Evolutionary conservation across 1,140 invertebrate genomes (phyloP).

Genomic region (Leptonema lineaticorne): DNA sequence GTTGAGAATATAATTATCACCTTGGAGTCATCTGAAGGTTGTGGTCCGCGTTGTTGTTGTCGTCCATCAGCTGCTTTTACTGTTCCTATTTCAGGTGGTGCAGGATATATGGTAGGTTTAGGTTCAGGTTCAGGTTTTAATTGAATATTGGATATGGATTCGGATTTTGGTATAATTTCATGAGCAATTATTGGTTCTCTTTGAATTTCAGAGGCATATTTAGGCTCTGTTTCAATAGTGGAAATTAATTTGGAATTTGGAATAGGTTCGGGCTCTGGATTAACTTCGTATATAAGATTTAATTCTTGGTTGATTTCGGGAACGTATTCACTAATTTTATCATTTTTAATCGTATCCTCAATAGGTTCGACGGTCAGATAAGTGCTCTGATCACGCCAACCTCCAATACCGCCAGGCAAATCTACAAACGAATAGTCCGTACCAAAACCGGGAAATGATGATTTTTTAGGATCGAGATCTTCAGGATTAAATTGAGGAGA

Average conservation of each 20-base stretch:
- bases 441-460: not conserved
- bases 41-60: conserved; percentile 5
- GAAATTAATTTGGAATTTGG: not conserved
- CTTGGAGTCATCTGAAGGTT: conserved; percentile 28
- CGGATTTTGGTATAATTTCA: not conserved
- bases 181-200: not conserved
- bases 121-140: not conserved
- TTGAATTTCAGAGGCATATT: conserved; percentile 5
- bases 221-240: conserved; percentile 29
- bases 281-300: too few species aligned
- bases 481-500: conserved; percentile 38
- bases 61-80: conserved; percentile 15
- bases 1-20: conserved; percentile 38
- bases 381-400: conserved; percentile 81
- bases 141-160: too few species aligned
- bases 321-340: not conserved
- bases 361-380: conserved; percentile 64
- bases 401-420: conserved; percentile 74
- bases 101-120: conserved; percentile 18
- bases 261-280: not conserved
- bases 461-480: conserved; percentile 24
- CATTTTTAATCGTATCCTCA: conserved; percentile 8
- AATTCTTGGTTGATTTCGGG: too few species aligned
- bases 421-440: conserved; percentile 71
- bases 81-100: conserved; percentile 37